Percentiles rank a stretch among this genome's conserved stretches.
Evolutionary conservation across 2,113 vertebrate species (phyloP).

Genomic region (Perca schrenkii): DNA sequence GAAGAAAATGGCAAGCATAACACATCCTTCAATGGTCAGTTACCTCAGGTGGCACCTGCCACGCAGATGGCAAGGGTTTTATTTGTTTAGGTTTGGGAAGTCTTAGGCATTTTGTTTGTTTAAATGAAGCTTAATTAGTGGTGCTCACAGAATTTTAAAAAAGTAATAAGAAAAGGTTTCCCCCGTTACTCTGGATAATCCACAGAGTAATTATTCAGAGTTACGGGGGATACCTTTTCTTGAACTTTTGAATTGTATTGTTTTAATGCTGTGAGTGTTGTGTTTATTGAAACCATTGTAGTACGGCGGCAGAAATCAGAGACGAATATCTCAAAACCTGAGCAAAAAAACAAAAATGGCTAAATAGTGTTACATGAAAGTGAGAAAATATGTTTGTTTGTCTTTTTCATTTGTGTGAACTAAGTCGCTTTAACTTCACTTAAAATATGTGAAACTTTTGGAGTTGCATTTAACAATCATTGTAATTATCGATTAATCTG

Average conservation of each 20-base stretch:
- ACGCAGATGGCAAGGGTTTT: background rate
- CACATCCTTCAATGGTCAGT: background rate
- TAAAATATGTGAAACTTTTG: background rate
- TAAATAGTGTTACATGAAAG: background rate
- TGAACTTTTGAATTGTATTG: background rate
- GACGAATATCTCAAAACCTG: background rate
- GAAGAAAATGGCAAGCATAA: background rate
- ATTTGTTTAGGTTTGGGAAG: background rate
- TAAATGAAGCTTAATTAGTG: background rate
- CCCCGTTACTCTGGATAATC: background rate
- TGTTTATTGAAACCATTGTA: background rate
- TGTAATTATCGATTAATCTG: background rate
- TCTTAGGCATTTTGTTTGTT: background rate
- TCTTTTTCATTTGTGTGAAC: background rate
- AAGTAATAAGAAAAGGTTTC: too few relatives aligned
- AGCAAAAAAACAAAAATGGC: background rate
- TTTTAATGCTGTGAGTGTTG: background rate
- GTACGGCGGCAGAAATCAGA: background rate
- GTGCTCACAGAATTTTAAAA: background rate
- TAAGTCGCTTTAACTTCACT: too few relatives aligned
- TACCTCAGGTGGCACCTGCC: background rate
- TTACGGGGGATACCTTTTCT: background rate
- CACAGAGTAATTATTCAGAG: background rate
- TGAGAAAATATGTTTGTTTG: background rate
- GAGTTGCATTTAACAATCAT: background rate